Percentiles rank a stretch among this genome's conserved stretches.
These are phyloP conservation scores for Mesorhabditis sp. DNA, from an alignment of 2,888 invertebrate genomes.

Conservation along the genomic window DNA sequence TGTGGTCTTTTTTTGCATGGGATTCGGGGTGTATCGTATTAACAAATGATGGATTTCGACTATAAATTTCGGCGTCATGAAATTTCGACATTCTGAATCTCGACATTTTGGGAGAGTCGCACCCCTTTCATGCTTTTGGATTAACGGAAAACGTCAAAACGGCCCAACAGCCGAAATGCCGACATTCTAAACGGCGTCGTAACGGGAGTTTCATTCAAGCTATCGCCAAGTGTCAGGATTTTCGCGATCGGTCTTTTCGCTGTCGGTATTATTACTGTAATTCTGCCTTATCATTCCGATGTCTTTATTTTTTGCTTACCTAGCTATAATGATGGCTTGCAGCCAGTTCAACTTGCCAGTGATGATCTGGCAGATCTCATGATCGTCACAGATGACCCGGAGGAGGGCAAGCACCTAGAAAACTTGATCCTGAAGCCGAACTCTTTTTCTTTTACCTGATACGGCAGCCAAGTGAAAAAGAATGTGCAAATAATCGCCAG, in stretches of 20 bases:
- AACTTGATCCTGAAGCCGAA: background rate
- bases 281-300: background rate
- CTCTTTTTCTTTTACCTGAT: conserved; percentile 22
- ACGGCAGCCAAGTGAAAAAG: conserved; percentile 49
- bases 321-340: conserved; percentile 49
- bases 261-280: no score
- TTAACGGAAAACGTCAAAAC: no score
- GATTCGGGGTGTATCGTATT: no score
- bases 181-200: no score
- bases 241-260: background rate
- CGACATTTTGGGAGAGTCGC: no score
- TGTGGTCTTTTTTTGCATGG: background rate
- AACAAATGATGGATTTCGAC: no score
- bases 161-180: no score
- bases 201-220: background rate
- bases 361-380: conserved; percentile 30
- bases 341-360: conserved; percentile 44
- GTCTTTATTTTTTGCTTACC: conserved; percentile 21
- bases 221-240: background rate
- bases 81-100: no score
- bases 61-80: no score
- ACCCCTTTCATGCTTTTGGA: no score
- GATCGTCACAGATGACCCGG: conserved; percentile 38
- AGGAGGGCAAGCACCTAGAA: conserved; percentile 44
- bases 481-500: conserved; percentile 47